Percentiles rank a stretch among this genome's conserved stretches.
Conservation (phyloP, 2,888 invertebrate species). For the Syrista parreyssii region DNA sequence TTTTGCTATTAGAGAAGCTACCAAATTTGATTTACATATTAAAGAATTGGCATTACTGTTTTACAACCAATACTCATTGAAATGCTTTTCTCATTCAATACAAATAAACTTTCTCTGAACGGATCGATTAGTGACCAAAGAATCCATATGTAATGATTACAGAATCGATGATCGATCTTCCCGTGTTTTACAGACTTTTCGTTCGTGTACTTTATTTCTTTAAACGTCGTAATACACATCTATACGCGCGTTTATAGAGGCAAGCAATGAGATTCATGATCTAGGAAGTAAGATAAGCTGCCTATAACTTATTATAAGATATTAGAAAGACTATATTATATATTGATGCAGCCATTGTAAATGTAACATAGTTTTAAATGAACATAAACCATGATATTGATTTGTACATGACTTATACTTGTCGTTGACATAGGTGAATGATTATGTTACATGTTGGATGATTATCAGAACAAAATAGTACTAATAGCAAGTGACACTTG, state of each 20-base stretch:
- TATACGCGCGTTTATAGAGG: neutral
- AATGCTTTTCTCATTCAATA: neutral
- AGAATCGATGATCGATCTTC: neutral
- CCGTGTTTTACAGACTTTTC: neutral
- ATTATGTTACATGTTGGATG: neutral
- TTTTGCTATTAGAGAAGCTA: neutral
- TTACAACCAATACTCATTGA: neutral
- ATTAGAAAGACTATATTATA: neutral
- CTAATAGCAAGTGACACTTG: neutral
- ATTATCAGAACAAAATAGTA: neutral
- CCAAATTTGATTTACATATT: neutral
- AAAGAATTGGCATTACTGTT: neutral
- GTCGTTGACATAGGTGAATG: neutral
- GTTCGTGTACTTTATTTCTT: neutral
- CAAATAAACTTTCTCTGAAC: neutral
- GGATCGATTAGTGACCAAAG: neutral
- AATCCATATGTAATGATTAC: neutral
- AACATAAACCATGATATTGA: neutral
- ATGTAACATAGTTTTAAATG: neutral
- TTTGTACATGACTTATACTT: neutral
- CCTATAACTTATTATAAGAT: neutral
- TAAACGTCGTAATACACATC: neutral
- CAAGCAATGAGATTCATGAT: neutral
- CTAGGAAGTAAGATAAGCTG: neutral
- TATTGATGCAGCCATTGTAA: neutral